Evolutionary conservation across 2,888 invertebrate genomes (phyloP), one percentile per base, ranked within the genome.

Genomic region (Nephrotoma flavescens): DNA sequence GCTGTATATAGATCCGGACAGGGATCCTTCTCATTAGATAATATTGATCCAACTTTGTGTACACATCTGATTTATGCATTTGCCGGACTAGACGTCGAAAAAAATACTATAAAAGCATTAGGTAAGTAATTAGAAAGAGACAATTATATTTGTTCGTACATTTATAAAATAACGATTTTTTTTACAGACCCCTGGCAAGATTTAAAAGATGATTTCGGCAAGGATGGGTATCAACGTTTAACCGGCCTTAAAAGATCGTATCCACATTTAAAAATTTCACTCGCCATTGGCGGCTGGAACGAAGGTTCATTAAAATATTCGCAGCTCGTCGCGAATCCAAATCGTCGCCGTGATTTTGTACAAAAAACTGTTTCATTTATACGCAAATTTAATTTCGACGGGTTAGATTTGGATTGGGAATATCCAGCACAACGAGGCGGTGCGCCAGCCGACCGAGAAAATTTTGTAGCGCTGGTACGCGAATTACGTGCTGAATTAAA

Each of bases 201-300:
- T 90, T 91, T 96, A 5, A 94, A 95, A 71, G 95, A 95, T 85
- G 93, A 95, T 89, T 95, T 95, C 88, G 97, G 96, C 42, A 94
- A 94, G 91, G 94, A 94, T 42, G 95, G 94, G 11, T 96, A 94
- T 90, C 94, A 94, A 88, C 94, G 95, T 15, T 91, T 96, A 87
- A 95, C 95, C 0, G 92, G 92, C 0, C 90, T 97, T 0, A 95
- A 95, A 89, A 90, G 93, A 85, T 92, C 92, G 11, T 94, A 95
- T 90, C 95, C 96, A 0, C 95, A 95, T 89, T 90, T 97, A 84
- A 95, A 94, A 90, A 90, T 96, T 4, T 94, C 95, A 2, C 90
- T 97, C 11, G 97, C 97, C 0, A 96, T 98, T 57, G 97, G 97
- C 0, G 97, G 97, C 0, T 97, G 97, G 97, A 97, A 97, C 90